Evolutionary conservation across 2,888 invertebrate species (phyloP).

Genomic region (Lasioglossum oenotherae): DNA sequence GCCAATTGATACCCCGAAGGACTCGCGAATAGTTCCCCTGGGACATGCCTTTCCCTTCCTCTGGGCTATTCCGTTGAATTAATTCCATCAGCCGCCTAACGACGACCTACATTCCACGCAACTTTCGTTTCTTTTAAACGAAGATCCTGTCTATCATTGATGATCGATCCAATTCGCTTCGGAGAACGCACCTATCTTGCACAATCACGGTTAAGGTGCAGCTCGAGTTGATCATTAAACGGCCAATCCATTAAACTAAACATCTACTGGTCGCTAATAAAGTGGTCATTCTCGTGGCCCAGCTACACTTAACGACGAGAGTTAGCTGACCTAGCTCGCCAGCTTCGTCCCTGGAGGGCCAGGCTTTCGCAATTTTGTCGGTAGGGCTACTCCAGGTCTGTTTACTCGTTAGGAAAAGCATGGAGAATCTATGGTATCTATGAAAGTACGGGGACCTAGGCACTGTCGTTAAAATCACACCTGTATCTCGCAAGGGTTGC

Average conservation of each 20-base stretch:
- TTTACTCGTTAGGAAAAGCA: background rate
- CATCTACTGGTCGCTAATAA: slow-evolving; percentile 77
- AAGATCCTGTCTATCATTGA: background rate
- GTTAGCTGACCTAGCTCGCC: background rate
- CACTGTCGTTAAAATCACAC: background rate
- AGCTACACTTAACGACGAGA: slow-evolving; percentile 14
- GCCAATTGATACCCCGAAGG: slow-evolving; percentile 81
- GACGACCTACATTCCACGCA: slow-evolving; percentile 35
- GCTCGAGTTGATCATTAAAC: slow-evolving; percentile 79
- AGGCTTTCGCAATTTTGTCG: background rate
- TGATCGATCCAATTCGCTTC: background rate
- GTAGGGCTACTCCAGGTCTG: background rate
- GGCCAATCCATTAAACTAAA: slow-evolving; percentile 78
- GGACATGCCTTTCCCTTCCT: slow-evolving; percentile 60
- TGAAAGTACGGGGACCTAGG: no score
- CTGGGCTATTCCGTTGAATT: slow-evolving; percentile 52
- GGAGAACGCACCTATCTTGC: background rate
- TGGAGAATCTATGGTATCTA: background rate
- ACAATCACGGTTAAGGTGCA: slow-evolving; percentile 38
- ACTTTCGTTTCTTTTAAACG: background rate
- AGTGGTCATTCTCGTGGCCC: slow-evolving; percentile 67
- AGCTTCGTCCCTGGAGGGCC: background rate
- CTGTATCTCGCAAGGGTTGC: background rate
- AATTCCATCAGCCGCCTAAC: slow-evolving; percentile 50
- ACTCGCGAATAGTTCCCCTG: slow-evolving; percentile 79